These are phyloP conservation scores for Lasioglossum lativentre DNA, from an alignment of 2,888 invertebrate species.

Conservation along the genomic window DNA sequence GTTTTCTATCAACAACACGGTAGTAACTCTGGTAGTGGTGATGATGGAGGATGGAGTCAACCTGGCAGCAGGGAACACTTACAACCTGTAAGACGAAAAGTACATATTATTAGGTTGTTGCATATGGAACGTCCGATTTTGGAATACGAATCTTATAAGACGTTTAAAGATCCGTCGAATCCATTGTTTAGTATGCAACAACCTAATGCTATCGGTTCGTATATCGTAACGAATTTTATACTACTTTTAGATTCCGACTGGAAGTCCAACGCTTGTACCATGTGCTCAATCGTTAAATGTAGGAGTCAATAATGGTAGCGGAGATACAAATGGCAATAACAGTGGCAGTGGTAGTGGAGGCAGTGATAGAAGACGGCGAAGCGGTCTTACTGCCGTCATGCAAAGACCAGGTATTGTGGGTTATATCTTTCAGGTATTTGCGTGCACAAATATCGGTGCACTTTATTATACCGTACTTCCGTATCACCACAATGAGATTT, in stretches of 20 bases:
- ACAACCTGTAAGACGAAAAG: conserved; percentile 83
- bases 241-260: conserved; percentile 76
- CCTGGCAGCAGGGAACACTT: conserved; percentile 86
- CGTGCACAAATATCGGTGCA: conserved; percentile 45
- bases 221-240: not conserved
- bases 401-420: conserved; percentile 91
- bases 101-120: conserved; percentile 6
- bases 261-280: conserved; percentile 84
- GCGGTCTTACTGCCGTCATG: conserved; percentile 94
- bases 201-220: not conserved
- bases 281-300: conserved; percentile 83
- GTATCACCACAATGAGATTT: conserved; percentile 34
- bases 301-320: conserved; percentile 75
- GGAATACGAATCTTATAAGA: too few species aligned
- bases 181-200: too few species aligned
- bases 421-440: conserved; percentile 44
- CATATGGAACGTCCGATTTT: not conserved
- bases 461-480: conserved; percentile 41
- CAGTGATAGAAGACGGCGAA: conserved; percentile 90
- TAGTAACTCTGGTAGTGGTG: conserved; percentile 79
- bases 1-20: conserved; percentile 86
- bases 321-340: conserved; percentile 79
- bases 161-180: too few species aligned
- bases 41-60: conserved; percentile 86
- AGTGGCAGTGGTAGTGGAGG: conserved; percentile 83